Conservation (phyloP, 2,797 vertebrate species). For the Squalus acanthias region DNA sequence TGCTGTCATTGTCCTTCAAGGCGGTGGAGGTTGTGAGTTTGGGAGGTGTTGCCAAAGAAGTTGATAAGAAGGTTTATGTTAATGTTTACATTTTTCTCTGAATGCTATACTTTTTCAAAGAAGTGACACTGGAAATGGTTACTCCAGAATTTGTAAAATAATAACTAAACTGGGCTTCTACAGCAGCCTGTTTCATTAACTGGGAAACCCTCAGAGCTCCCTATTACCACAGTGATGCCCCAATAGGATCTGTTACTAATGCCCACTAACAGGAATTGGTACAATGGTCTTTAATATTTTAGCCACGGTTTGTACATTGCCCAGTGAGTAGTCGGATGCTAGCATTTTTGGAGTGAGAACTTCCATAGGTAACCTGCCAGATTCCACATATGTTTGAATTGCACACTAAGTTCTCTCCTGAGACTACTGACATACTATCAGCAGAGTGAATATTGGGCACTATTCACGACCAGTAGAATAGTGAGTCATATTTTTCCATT, state of each 20-base stretch:
- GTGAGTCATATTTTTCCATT: not conserved
- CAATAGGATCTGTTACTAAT: not conserved
- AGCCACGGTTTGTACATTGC: not conserved
- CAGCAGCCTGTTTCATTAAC: not conserved
- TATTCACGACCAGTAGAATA: not conserved
- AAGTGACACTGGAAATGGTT: not conserved
- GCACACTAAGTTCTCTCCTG: not conserved
- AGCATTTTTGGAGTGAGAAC: not conserved
- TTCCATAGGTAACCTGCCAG: not conserved
- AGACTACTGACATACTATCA: not conserved
- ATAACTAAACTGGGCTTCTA: not conserved
- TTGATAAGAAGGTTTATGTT: not conserved
- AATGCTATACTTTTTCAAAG: not conserved
- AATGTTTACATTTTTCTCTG: not conserved
- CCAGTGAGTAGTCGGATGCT: not conserved
- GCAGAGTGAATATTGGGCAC: not conserved
- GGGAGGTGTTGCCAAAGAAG: not conserved
- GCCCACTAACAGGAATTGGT: not conserved
- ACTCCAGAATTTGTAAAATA: not conserved
- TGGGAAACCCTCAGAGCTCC: not conserved
- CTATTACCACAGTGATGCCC: not conserved
- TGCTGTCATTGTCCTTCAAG: not conserved
- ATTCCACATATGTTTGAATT: not conserved
- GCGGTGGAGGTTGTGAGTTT: not conserved
- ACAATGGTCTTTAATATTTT: not conserved